These are phyloP conservation scores for Dasyprocta punctata DNA, from an alignment of 2,113 vertebrate species.

Conservation along the genomic window DNA sequence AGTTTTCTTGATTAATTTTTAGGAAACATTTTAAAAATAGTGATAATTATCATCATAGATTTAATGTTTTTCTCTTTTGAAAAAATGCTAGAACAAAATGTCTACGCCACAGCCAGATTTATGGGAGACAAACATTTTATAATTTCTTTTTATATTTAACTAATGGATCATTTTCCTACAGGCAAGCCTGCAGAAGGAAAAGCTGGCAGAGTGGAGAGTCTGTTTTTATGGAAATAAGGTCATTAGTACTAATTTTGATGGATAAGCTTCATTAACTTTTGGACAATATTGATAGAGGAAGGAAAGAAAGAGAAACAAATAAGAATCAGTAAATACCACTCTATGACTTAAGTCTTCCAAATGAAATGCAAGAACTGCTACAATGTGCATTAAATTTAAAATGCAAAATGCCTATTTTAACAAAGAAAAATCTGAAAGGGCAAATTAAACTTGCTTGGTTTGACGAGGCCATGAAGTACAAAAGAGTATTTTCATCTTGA, in stretches of 20 bases:
- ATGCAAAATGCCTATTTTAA: neutral
- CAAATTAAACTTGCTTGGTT: constrained; percentile 28
- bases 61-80: neutral
- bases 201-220: constrained; percentile 39
- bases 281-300: constrained; percentile 9
- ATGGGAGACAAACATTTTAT: constrained; percentile 27
- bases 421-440: neutral
- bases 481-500: neutral
- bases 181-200: constrained; percentile 45
- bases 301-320: constrained; percentile 24
- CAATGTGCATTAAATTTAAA: neutral
- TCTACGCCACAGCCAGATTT: neutral
- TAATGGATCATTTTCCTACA: constrained; percentile 61
- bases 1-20: constrained; percentile 15
- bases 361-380: neutral
- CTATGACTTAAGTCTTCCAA: neutral
- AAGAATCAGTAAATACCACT: constrained; percentile 36
- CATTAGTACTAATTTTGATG: constrained; percentile 69
- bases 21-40: neutral
- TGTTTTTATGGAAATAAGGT: constrained; percentile 69
- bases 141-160: constrained; percentile 61
- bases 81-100: constrained; percentile 40
- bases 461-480: neutral
- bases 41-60: neutral
- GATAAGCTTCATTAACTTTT: constrained; percentile 63